Base-by-base conservation (phyloP, 2,888 invertebrate species). In the Diaphora mendica region DNA sequence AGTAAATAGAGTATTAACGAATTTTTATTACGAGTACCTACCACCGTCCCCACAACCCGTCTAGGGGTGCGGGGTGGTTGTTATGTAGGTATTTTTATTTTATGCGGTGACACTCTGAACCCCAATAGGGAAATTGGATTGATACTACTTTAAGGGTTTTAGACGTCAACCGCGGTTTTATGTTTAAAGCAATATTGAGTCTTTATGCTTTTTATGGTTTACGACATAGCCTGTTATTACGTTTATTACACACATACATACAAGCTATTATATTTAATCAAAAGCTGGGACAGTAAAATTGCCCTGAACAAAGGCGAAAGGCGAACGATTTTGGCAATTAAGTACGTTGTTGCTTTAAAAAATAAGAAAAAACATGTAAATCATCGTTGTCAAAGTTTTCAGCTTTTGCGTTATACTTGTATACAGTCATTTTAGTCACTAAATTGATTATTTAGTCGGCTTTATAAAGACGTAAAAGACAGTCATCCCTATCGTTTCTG, bases 61-160 rank as follows among this genome's bases (percentile, higher is more conserved):
- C 71, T 70, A 13, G 78, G 85, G 84, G 82, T 79, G 76, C 82
- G 84, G 91, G 91, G 92, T 86, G 92, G 91, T 88, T 90, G 91
- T 93, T 91, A 92, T 90, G 91, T 91, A 89, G 91, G 91, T 92
- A 92, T 94, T 95, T 94, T 95, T 94, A 94, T 94, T 94, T 94
- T 93, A 94, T 91, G 91, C 92, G 89, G 91, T 93, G 93, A 94
- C 94, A 93, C 92, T 90, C 91, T 88, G 90, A 91, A 91, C 91
- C 82, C 91, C 92, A 92, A 93, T 94, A 94, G 93, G 93, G 93
- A 95, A 95, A 95, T 95, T 95, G 95, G 94, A 94, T 93, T 93
- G 93, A 92, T 94, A 93, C 93, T 94, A 93, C 91, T 93, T 95
- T 94, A 92, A 94, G 91, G 91, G 91, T 90, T 93, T 95, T 91